Evolutionary conservation across 2,888 invertebrate genomes (phyloP), one percentile per base, ranked within the genome.

Genomic region (Cantharis nigra): DNA sequence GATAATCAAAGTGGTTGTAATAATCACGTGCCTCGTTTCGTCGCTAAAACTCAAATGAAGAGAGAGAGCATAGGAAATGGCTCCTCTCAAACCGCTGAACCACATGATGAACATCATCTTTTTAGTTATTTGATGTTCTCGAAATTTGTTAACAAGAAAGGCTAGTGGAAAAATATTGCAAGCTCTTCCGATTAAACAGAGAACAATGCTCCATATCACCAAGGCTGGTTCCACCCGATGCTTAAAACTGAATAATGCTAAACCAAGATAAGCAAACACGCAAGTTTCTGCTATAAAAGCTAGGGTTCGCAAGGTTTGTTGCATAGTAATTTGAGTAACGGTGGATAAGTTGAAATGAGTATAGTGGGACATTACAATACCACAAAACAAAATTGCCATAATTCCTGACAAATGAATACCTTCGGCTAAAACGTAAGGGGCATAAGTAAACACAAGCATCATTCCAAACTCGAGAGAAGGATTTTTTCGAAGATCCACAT

Each of bases 51-150:
- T 96, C 85, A 99, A 92, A 90, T 99, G 98, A 73, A 99, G 92
- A 0, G 98, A 98, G 18, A 99, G 90, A 1, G 99, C 99, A 89
- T 99, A 99, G 0, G 99, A 98, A 87, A 99, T 98, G 9, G 99
- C 99, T 62, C 99, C 99, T 75, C 99, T 92, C 80, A 99, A 89
- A 69, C 98, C 97, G 87, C 98, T 98, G 88, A 98, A 98, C 98
- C 98, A 99, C 98, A 99, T 99, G 78, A 99, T 98, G 86, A 98
- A 98, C 94, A 98, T 98, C 97, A 98, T 98, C 89, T 98, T 97
- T 87, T 94, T 95, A 0, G 98, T 98, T 77, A 99, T 99, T 89
- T 98, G 98, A 89, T 98, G 98, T 86, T 98, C 97, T 14, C 98
- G 92, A 88, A 99, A 99, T 88, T 95, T 95, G 88, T 99, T 99